Evolutionary conservation across 1,140 invertebrate genomes (phyloP).

Genomic region (Ceratoteleas bidentatus): DNA sequence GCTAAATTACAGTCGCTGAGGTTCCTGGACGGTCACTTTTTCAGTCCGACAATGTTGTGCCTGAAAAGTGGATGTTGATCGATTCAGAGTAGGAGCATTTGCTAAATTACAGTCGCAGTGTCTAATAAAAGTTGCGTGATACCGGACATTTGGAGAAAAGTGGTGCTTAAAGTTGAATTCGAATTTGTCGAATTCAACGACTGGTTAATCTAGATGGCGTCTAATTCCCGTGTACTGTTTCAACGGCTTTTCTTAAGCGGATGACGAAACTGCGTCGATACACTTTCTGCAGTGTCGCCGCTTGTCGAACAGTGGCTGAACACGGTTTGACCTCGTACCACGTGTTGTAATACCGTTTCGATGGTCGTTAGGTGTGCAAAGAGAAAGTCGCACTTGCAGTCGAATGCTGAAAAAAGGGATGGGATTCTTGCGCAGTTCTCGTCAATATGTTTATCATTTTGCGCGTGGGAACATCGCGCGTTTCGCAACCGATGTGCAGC

Average conservation of each 20-base stretch:
- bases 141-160: no score
- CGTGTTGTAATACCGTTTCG: constrained; percentile 47
- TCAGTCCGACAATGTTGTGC: not conserved
- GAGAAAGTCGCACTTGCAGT: constrained; percentile 56
- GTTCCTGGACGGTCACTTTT: no score
- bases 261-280: constrained; percentile 47
- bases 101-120: no score
- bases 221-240: constrained; percentile 14
- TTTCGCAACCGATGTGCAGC: constrained; percentile 38
- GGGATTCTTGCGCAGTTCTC: constrained; percentile 47
- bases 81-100: constrained; percentile 3
- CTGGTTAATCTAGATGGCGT: constrained; percentile 23
- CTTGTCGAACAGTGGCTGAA: constrained; percentile 47
- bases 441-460: constrained; percentile 55
- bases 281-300: constrained; percentile 35
- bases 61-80: constrained; percentile 5
- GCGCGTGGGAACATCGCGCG: constrained; percentile 30
- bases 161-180: no score
- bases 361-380: constrained; percentile 54
- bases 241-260: constrained; percentile 31
- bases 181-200: constrained; percentile 27
- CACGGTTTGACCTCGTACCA: constrained; percentile 47
- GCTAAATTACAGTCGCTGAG: no score
- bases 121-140: not conserved
- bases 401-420: constrained; percentile 51